Percentiles rank a stretch among this genome's conserved stretches.
Conservation (phyloP, 2,888 invertebrate species). For the Noctua pronuba region DNA sequence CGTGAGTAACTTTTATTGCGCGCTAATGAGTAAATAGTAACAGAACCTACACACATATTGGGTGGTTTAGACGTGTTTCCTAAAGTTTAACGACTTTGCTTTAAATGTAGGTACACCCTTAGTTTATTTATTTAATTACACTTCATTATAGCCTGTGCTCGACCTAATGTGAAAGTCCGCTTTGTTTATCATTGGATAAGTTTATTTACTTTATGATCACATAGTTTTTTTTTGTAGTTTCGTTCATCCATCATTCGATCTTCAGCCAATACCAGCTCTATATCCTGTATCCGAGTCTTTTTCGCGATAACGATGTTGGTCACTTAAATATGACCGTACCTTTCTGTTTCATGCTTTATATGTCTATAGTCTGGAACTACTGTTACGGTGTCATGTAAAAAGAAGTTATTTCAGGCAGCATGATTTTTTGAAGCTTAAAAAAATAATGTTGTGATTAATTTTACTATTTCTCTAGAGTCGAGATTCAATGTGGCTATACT, state of each 20-base stretch:
- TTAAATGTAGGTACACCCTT: constrained; percentile 52
- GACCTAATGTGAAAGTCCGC: background rate
- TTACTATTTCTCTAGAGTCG: background rate
- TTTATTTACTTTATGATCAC: background rate
- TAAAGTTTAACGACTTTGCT: constrained; percentile 64
- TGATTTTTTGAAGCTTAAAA: background rate
- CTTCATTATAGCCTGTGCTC: constrained; percentile 10
- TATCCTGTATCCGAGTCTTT: background rate
- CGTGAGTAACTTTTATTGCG: constrained; percentile 74
- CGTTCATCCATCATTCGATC: no score
- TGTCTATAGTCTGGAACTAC: background rate
- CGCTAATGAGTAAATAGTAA: constrained; percentile 73
- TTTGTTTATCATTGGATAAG: background rate
- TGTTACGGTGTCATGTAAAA: background rate
- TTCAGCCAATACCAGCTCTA: background rate
- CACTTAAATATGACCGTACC: background rate
- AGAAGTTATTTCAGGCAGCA: background rate
- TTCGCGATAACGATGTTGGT: background rate
- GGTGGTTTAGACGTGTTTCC: constrained; percentile 35
- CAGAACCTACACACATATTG: constrained; percentile 54
- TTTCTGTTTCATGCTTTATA: background rate
- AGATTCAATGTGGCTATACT: background rate
- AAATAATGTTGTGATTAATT: background rate
- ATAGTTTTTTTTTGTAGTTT: background rate
- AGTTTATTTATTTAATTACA: constrained; percentile 65